Conservation (phyloP, 2,113 vertebrate genomes). For the Dolichallabes microphthalmus region DNA sequence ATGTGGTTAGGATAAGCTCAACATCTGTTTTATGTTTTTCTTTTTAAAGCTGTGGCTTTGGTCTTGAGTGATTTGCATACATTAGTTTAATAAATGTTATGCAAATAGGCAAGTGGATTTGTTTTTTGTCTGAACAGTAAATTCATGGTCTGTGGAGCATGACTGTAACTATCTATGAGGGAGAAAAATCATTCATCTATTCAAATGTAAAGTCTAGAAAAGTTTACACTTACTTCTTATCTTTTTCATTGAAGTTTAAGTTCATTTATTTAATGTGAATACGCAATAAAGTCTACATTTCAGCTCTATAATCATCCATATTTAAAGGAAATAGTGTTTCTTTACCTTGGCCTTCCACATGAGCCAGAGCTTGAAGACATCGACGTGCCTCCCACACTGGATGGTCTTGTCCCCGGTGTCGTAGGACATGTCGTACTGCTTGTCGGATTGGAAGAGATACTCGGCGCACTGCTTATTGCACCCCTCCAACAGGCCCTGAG, state of each 20-base stretch:
- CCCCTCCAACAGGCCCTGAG: slow-evolving; percentile 63
- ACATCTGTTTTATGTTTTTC: not conserved
- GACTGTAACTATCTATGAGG: not conserved
- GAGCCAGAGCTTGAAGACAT: slow-evolving; percentile 73
- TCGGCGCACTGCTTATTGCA: slow-evolving; percentile 67
- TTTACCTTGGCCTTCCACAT: slow-evolving; percentile 75
- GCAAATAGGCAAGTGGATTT: not conserved
- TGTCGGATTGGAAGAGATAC: slow-evolving; percentile 76
- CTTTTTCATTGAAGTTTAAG: not conserved
- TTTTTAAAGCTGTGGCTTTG: not conserved
- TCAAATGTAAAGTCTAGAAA: not conserved
- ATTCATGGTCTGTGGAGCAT: not conserved
- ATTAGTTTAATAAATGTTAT: not conserved
- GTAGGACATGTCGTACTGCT: slow-evolving; percentile 66
- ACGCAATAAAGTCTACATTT: not conserved
- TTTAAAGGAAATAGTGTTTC: too few relatives aligned
- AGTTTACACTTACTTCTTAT: not conserved
- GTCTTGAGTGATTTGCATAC: not conserved
- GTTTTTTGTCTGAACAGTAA: not conserved
- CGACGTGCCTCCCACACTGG: slow-evolving; percentile 67
- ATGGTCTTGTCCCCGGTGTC: slow-evolving; percentile 72
- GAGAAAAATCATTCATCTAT: not conserved
- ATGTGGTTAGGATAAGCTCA: not conserved
- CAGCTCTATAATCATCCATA: not conserved
- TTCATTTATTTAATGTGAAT: not conserved